phyloP scores from a whole-genome alignment of 2,888 invertebrate genomes.

The Morinoia aosen region DNA sequence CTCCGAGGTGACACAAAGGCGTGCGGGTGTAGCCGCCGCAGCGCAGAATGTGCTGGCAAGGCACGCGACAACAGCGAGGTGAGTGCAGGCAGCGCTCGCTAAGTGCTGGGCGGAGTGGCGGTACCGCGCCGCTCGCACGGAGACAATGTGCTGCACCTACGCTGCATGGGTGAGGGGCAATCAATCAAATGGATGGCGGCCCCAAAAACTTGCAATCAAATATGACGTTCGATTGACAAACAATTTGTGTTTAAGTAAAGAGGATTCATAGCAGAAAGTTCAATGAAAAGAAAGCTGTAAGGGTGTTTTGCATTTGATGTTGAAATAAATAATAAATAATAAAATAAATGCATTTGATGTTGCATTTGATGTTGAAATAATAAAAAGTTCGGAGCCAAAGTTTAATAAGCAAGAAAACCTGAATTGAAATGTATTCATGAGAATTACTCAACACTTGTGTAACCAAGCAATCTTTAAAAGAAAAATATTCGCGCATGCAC shows the following conservation, averaged over 20 bases:
- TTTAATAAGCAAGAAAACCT: too few relatives aligned
- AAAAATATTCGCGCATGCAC: too few relatives aligned
- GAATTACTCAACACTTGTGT: too few relatives aligned
- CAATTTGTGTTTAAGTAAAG: not conserved
- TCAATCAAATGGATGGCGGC: not conserved
- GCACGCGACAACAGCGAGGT: not conserved
- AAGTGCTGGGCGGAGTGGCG: not conserved
- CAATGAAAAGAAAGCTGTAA: not conserved
- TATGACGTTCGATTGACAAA: not conserved
- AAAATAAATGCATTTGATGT: too few relatives aligned
- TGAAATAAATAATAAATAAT: too few relatives aligned
- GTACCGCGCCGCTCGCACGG: not conserved
- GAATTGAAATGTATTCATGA: too few relatives aligned
- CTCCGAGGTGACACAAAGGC: too few relatives aligned
- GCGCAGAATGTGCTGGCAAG: not conserved
- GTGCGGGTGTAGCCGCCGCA: not conserved
- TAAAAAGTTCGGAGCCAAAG: too few relatives aligned
- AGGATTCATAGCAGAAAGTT: not conserved
- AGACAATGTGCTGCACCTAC: not conserved
- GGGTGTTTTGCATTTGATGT: not conserved
- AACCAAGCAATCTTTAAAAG: too few relatives aligned
- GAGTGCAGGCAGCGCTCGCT: not conserved
- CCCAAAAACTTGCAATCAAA: not conserved
- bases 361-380: not conserved
- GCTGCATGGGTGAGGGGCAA: not conserved